phyloP scores from a whole-genome alignment of 2,888 invertebrate species.

The Acrobasis repandana region DNA sequence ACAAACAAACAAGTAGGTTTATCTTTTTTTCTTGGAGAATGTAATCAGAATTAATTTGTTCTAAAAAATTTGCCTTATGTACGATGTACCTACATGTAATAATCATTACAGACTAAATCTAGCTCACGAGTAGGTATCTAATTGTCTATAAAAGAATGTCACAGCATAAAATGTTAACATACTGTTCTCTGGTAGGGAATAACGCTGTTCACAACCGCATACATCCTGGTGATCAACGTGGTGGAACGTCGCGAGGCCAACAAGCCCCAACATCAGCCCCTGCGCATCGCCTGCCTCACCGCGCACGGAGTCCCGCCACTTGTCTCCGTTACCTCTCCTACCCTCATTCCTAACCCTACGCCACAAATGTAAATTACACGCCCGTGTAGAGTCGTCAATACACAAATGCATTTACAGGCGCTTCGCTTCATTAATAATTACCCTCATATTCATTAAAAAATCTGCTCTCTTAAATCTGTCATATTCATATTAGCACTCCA shows the following conservation, averaged over 20 bases:
- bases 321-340: conserved; percentile 34
- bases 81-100: too few relatives aligned
- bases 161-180: too few relatives aligned
- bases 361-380: conserved; percentile 3
- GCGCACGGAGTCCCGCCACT: conserved; percentile 32
- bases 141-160: too few relatives aligned
- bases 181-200: conserved; percentile 48
- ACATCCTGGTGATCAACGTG: conserved; percentile 53
- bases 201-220: conserved; percentile 62
- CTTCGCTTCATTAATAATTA: neutral
- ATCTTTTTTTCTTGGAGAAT: too few relatives aligned
- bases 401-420: neutral
- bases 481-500: too few relatives aligned
- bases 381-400: neutral
- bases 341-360: conserved; percentile 23
- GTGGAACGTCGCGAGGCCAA: conserved; percentile 45
- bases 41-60: too few relatives aligned
- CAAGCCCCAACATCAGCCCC: conserved; percentile 43
- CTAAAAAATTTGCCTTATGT: too few relatives aligned
- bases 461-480: too few relatives aligned
- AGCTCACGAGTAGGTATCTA: too few relatives aligned
- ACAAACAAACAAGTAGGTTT: too few relatives aligned
- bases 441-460: too few relatives aligned
- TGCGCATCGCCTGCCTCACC: conserved; percentile 56
- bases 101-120: too few relatives aligned